Conservation (phyloP, 1,140 invertebrate species). For the Oncopeltus fasciatus region DNA sequence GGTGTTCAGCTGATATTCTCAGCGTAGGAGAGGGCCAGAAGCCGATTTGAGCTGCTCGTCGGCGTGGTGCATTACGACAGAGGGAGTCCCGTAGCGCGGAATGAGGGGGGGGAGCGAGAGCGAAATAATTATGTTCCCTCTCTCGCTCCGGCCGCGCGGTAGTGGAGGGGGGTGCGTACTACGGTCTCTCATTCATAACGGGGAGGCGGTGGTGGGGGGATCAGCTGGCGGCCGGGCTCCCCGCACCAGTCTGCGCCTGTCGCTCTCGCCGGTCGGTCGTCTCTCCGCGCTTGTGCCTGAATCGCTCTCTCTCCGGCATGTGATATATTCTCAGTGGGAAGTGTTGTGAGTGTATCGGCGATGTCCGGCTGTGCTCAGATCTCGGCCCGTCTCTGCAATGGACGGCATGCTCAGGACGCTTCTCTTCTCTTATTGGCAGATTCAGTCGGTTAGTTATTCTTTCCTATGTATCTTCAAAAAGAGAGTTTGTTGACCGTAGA, state of each 20-base stretch:
- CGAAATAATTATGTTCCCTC: not conserved
- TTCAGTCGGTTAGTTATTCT: conserved; percentile 16
- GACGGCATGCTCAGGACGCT: conserved; percentile 29
- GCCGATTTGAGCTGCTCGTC: too few species aligned
- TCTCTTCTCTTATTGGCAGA: conserved; percentile 23
- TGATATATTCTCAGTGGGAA: conserved; percentile 1
- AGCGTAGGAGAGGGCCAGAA: too few species aligned
- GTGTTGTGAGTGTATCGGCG: conserved; percentile 19
- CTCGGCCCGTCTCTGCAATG: conserved; percentile 23
- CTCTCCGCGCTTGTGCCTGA: not conserved
- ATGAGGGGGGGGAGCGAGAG: not conserved
- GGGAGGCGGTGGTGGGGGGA: not conserved
- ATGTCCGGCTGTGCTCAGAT: not conserved
- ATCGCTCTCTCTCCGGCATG: not conserved
- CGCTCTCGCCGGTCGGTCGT: not conserved
- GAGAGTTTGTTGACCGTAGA: too few species aligned
- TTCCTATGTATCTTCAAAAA: too few species aligned
- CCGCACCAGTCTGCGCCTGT: not conserved
- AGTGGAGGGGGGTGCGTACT: not conserved
- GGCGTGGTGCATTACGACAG: too few species aligned
- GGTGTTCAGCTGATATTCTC: too few species aligned
- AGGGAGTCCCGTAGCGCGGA: too few species aligned
- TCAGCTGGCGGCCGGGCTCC: not conserved
- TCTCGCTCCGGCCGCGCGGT: not conserved
- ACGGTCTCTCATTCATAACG: not conserved